These are phyloP conservation scores for Medauroidea extradentata DNA, from an alignment of 1,140 invertebrate species.

Conservation along the genomic window DNA sequence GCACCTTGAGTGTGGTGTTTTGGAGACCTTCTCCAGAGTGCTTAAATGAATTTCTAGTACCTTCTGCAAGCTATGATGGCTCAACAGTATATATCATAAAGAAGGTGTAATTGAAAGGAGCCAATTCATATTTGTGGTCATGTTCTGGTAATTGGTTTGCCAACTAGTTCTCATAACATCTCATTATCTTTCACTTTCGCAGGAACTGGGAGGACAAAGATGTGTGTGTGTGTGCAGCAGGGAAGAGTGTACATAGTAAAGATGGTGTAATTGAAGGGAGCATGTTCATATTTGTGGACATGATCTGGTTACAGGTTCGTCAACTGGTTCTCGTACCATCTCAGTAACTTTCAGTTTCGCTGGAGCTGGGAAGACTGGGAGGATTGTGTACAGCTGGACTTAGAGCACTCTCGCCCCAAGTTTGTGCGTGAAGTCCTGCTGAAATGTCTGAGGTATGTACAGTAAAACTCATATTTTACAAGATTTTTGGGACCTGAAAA, in stretches of 20 bases:
- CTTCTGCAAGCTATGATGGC: too few species aligned
- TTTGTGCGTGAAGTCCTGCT: constrained; percentile 91
- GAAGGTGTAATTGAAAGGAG: too few species aligned
- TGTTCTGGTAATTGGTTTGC: too few species aligned
- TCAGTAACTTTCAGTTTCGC: constrained; percentile 98
- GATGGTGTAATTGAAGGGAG: neutral
- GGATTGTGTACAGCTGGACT: constrained; percentile 74
- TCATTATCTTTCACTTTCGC: neutral
- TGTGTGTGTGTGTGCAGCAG: neutral
- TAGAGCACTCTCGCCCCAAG: constrained; percentile 90
- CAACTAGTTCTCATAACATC: too few species aligned
- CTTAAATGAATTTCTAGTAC: too few species aligned
- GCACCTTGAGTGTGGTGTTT: too few species aligned
- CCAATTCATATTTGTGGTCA: too few species aligned
- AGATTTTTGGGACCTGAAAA: too few species aligned
- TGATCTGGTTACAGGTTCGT: constrained; percentile 61
- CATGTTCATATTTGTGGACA: neutral
- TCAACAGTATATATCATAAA: too few species aligned
- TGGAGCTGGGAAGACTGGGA: constrained; percentile 99
- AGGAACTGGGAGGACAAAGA: neutral
- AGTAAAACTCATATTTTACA: neutral
- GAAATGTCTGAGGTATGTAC: constrained; percentile 75
- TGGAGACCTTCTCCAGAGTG: too few species aligned
- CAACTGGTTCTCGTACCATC: constrained; percentile 97
- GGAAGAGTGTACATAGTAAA: neutral